phyloP scores from a whole-genome alignment of 2,888 invertebrate species.

The Euphydryas editha region DNA sequence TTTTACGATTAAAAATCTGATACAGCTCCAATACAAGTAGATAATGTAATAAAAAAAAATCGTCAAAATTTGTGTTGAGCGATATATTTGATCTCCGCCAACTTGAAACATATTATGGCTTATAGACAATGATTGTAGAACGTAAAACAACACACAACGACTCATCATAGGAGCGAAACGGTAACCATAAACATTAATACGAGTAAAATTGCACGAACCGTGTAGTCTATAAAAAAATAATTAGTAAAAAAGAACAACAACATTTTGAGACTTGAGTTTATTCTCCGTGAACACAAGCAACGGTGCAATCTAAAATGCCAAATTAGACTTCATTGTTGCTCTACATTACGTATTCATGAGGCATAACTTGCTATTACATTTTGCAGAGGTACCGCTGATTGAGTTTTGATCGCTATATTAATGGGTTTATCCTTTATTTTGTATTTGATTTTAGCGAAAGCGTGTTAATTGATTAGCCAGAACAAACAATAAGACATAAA shows the following conservation, averaged over 20 bases:
- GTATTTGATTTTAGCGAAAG: neutral
- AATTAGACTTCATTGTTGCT: slow-evolving; percentile 37
- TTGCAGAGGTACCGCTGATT: slow-evolving; percentile 33
- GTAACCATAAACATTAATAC: neutral
- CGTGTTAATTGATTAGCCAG: neutral
- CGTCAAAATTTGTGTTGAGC: no score
- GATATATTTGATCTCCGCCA: no score
- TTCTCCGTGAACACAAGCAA: slow-evolving; percentile 28
- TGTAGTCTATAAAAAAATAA: neutral
- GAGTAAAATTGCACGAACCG: neutral
- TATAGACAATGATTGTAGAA: no score
- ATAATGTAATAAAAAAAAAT: no score
- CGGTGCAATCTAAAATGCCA: slow-evolving; percentile 37
- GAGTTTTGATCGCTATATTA: slow-evolving; percentile 30
- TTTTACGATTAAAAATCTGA: no score
- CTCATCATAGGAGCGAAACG: neutral
- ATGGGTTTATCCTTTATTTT: slow-evolving; percentile 12
- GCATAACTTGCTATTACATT: slow-evolving; percentile 37
- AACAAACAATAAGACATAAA: neutral
- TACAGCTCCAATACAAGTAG: no score
- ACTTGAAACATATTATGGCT: no score
- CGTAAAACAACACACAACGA: no score
- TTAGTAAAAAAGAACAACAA: slow-evolving; percentile 5
- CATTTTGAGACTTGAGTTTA: slow-evolving; percentile 19
- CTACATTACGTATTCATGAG: slow-evolving; percentile 35